phyloP scores from a whole-genome alignment of 2,797 vertebrate species.

The Pangasius mekongensis region DNA sequence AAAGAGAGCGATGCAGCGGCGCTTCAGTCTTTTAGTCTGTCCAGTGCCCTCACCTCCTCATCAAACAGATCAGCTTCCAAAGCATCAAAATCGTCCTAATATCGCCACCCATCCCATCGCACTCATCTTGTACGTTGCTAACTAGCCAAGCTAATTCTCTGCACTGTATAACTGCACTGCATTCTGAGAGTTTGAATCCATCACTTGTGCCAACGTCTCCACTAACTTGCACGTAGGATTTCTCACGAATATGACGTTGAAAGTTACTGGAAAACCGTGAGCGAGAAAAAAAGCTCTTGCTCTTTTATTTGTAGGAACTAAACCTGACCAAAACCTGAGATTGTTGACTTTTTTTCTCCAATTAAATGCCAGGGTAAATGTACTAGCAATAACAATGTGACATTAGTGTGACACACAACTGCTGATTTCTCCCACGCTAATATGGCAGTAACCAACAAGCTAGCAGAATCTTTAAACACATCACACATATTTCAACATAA shows the following conservation, averaged over 20 bases:
- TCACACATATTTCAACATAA: not conserved
- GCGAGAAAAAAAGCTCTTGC: not conserved
- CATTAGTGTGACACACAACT: not conserved
- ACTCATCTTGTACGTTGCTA: not conserved
- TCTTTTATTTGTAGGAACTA: not conserved
- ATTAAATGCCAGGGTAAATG: not conserved
- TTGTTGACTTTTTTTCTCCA: not conserved
- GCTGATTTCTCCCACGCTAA: not conserved
- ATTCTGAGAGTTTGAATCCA: too few relatives aligned
- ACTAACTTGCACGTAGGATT: too few relatives aligned
- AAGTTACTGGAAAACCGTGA: not conserved
- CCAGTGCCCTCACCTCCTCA: not conserved
- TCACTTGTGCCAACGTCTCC: too few relatives aligned
- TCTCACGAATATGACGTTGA: not conserved
- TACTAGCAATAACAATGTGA: not conserved
- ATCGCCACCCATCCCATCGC: not conserved
- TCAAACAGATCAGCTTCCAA: not conserved
- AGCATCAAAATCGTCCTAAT: not conserved
- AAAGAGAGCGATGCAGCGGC: not conserved
- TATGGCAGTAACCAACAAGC: not conserved
- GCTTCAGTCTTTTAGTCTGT: not conserved
- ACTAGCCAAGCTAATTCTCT: not conserved
- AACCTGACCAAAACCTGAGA: not conserved
- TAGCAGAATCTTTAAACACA: not conserved
- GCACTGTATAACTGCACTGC: too few relatives aligned